Evolutionary conservation across 2,113 vertebrate species (phyloP), one percentile per base, ranked within the genome.

Genomic region (Oryzias melastigma): DNA sequence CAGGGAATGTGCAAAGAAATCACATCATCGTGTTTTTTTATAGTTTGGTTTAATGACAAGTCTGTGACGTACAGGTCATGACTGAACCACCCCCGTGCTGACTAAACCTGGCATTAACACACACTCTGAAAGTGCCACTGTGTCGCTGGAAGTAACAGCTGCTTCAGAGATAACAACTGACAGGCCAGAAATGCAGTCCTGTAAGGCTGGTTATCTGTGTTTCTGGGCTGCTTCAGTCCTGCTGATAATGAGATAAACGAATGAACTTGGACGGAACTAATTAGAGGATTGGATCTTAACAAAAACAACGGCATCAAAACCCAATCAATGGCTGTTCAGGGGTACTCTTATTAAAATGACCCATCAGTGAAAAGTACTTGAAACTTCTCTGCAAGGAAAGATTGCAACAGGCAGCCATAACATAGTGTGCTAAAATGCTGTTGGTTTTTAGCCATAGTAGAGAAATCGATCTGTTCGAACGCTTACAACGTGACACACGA

Each of bases 91-190:
- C 68, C 56, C 64, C 24, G 45, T 70, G 51, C 24, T 27, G 54
- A 69, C 77, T 58, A 81, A 70, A 77, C 62, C 54, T 43, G 20
- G 56, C 27, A 22, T 81, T 76, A 83, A 80, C 70, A 61, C 52
- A 69, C 58, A 45, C 80, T 81, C 65, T 61, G 68, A 60, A 40
- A 1, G 67, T 73, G 77, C 62, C 75, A 76, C 65, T 25, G 47
- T 59, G 71, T 74, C 71, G 75, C 79, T 87, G 79, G 77, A 78
- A 76, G 71, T 64, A 73, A 58, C 72, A 65, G 66, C 47, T 63
- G 14, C 73, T 63, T 17, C 68, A 66, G 71, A 75, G 73, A 85
- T 56, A 77, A 73, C 60, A 67, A 80, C 40, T 71, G 68, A 68
- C 76, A 74, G 55, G 16, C 41, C 52, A 71, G 60, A 80, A 80